A percentile compares a stretch with the other conserved stretches of the same genome.
Evolutionary conservation across 2,113 vertebrate species (phyloP).

Genomic region (Desmodus rotundus): DNA sequence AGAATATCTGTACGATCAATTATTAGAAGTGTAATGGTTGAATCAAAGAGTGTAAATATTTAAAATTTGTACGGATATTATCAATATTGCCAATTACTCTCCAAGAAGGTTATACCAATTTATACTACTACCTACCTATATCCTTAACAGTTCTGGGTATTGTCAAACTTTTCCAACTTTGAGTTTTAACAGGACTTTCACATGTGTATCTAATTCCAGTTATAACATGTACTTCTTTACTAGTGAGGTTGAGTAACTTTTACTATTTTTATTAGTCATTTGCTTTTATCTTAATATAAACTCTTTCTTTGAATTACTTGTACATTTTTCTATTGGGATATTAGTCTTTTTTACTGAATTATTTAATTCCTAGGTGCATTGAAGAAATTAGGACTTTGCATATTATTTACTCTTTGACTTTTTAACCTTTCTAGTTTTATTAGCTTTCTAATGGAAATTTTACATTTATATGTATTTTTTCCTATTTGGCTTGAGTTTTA

Average conservation of each 20-base stretch:
- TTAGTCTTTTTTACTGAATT: background rate
- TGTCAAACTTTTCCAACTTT: background rate
- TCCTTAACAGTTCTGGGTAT: background rate
- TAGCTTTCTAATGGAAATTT: background rate
- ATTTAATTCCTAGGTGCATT: background rate
- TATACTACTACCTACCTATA: background rate
- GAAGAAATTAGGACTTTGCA: background rate
- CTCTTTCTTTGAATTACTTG: slow-evolving; percentile 11
- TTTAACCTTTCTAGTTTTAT: background rate
- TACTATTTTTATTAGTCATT: slow-evolving; percentile 14
- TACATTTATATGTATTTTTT: background rate
- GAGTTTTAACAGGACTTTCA: background rate
- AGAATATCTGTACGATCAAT: background rate
- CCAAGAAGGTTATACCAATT: background rate
- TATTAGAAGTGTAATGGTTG: background rate
- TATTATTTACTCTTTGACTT: background rate
- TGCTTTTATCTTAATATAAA: slow-evolving; percentile 18
- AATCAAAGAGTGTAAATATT: background rate
- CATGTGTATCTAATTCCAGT: background rate
- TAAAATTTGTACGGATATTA: background rate
- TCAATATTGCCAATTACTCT: background rate
- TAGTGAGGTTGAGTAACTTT: background rate
- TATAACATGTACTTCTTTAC: background rate
- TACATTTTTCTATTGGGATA: background rate
- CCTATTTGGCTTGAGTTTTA: background rate